Evolutionary conservation across 2,113 vertebrate species (phyloP), one percentile per base, ranked within the genome.

Genomic region (Holacanthus passer): DNA sequence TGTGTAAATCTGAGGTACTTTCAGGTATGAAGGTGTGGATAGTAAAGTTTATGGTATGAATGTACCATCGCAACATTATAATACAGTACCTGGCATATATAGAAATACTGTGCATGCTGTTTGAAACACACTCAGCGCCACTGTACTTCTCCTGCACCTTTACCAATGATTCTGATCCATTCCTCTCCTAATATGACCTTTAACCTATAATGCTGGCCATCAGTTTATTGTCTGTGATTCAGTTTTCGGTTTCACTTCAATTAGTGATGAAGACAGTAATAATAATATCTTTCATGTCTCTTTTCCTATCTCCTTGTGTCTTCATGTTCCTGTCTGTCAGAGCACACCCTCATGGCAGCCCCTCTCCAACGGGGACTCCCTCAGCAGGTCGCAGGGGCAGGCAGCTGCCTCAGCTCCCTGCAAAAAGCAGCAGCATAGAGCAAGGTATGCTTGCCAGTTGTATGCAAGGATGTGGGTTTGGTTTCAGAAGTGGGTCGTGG

Each of bases 361-460:
- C 94, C 73, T 96, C 96, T 66, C 94, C 96, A 4, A 88, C 94
- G 39, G 97, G 97, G 87, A 91, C 96, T 13, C 89, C 96, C 62
- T 96, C 95, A 89, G 94, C 96, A 91, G 95, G 93, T 69, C 97
- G 97, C 86, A 95, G 96, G 90, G 97, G 96, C 89, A 94, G 98
- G 62, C 97, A 99, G 89, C 96, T 99, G 58, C 98, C 98, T 0
- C 97, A 99, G 87, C 97, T 99, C 87, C 98, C 98, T 12, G 94
- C 97, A 62, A 96, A 97, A 82, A 98, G 97, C 90, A 95, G 97
- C 95, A 97, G 96, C 94, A 94, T 97, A 92, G 97, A 99, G 95
- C 97, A 99, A 97, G 98, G 98, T 99, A 95, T 1, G 69, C n/a
- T n/a, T n/a, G n/a, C n/a, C n/a, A n/a, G n/a, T 37, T 39, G 31